Evolutionary conservation across 2,113 vertebrate genomes (phyloP).

Genomic region (Antechinus stuartii): DNA sequence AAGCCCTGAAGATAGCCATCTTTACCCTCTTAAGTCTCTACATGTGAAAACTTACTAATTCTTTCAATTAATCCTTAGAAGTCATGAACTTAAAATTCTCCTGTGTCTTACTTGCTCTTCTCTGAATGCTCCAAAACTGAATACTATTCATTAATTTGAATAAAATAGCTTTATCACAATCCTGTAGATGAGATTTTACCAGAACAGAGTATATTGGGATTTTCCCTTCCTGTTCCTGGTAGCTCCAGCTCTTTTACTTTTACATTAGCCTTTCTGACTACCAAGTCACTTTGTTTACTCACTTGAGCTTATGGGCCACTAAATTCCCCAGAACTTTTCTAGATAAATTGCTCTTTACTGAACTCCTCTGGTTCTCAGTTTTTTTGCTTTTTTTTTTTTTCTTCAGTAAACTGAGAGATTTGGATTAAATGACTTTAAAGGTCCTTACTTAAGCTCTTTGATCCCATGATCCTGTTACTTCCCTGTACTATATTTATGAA

Average conservation of each 20-base stretch:
- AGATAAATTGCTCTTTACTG: not conserved
- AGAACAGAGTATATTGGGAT: not conserved
- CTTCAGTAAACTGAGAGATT: not conserved
- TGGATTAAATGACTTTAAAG: not conserved
- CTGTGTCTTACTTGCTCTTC: not conserved
- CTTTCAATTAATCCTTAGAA: not conserved
- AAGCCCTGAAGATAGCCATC: not conserved
- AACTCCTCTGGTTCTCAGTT: not conserved
- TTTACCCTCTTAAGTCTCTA: no score
- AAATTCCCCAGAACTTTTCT: not conserved
- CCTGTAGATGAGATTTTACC: not conserved
- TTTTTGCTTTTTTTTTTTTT: not conserved
- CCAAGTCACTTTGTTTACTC: not conserved
- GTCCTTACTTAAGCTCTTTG: not conserved
- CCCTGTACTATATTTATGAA: not conserved
- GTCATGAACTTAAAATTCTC: not conserved
- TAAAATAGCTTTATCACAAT: not conserved
- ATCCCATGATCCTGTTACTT: not conserved
- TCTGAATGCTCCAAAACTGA: not conserved
- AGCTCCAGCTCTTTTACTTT: not conserved
- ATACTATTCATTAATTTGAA: not conserved
- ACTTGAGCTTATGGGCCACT: not conserved
- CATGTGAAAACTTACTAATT: not conserved
- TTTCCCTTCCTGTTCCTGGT: not conserved
- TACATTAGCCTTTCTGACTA: not conserved